Evolutionary conservation across 2,797 vertebrate species (phyloP), one percentile per base, ranked within the genome.

Genomic region (Morelia viridis): DNA sequence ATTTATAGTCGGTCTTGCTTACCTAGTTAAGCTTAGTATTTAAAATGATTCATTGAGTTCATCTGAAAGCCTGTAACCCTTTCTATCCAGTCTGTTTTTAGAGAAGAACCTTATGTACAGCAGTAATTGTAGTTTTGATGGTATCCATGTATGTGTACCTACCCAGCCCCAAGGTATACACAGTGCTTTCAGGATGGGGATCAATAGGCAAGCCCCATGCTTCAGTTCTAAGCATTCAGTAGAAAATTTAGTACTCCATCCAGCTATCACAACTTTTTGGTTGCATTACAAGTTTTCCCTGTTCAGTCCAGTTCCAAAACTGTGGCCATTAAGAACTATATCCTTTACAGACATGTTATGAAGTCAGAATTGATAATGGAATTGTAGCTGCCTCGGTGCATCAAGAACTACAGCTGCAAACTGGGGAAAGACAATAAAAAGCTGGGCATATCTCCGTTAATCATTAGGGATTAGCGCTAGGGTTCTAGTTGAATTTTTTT

Each of bases 21-120:
- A 97, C 97, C 97, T 97, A 96, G 96, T 94, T 97, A 96, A 96
- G 96, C 97, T 97, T 97, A 97, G 96, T 97, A 97, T 97, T 97
- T 97, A 94, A 97, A 97, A 97, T 93, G 96, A 98, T 98, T 97
- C 93, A 94, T 93, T 96, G 92, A 95, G 97, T 97, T 97, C 96
- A 96, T 94, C 95, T 93, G 93, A 95, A 96, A 93, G 96, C 97
- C 95, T 96, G 95, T 96, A 97, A 96, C 96, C 96, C 95, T 96
- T 84, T 85, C 60, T 31, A 62, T 24, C 83, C 84, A 64, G n/a
- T 76, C 62, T 80, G n/a, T n/a, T 68, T 91, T 90, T 90, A 56
- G 58, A 50, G 89, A 24, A 92, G 89, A 94, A 87, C 12, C 65
- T 90, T 92, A 22, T 26, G 64, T 91, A 92, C 71, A 61, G 50